Base-by-base conservation (phyloP, 2,888 invertebrate genomes). In the Nymphalis c-album region DNA sequence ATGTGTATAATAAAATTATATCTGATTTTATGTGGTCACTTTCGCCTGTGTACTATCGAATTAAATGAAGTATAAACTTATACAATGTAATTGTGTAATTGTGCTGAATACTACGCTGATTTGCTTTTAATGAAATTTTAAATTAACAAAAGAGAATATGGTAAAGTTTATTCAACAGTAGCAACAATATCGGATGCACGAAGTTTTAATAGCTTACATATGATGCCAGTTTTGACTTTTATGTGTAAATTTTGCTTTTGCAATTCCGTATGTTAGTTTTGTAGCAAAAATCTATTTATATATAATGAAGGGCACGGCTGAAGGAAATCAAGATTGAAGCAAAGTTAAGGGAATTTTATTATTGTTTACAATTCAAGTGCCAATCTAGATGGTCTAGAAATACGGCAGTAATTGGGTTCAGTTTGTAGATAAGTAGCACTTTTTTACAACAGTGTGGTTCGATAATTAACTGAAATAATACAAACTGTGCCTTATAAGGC, bases 401-500 rank as follows among this genome's bases (percentile, higher is more conserved):
- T 77, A 78, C 77, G 78, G 78, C 77, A 78, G 75, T 75, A 74
- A 77, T 79, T 79, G 68, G 74, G 76, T 73, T 76, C 76, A 83
- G 84, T 83, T 87, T 82, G 80, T 82, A 69, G 76, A 79, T 76
- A 76, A 73, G 75, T 73, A 72, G 77, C 76, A 75, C 71, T 75
- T 69, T n/a, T 73, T 71, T 69, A 67, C 68, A 74, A 74, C 76
- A 77, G 48, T n/a, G 53, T 7, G 45, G 70, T 69, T 67, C 70
- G 70, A 71, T 85, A 87, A 85, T 85, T 84, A 84, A 80, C 77
- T 78, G 73, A 73, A 74, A 75, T 71, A 74, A 70, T 67, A 65
- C 63, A 83, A 81, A 86, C 85, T 80, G 80, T 76, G 76, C 78
- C 76, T 84, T 76, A n/a, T n/a, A n/a, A 79, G 80, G 76, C 75